phyloP scores from a whole-genome alignment of 1,140 invertebrate genomes.

The Spodoptera frugiperda region DNA sequence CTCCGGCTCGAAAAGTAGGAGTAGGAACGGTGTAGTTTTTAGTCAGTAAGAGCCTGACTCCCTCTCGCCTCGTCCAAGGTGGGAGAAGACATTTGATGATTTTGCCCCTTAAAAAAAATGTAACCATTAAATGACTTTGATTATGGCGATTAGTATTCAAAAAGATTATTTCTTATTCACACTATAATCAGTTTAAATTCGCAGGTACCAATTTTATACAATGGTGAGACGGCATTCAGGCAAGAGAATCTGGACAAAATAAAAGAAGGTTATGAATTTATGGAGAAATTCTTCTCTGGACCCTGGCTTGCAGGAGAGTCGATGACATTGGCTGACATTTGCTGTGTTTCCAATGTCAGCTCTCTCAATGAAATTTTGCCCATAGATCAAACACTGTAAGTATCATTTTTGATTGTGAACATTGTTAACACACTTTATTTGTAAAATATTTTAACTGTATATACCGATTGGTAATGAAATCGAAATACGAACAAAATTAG shows the following conservation, averaged over 20 bases:
- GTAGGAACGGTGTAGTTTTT: too few relatives aligned
- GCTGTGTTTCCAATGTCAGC: slow-evolving; percentile 82
- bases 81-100: too few relatives aligned
- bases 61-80: too few relatives aligned
- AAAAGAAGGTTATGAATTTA: slow-evolving; percentile 84
- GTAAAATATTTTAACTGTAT: too few relatives aligned
- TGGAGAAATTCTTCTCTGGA: slow-evolving; percentile 85
- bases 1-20: too few relatives aligned
- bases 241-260: slow-evolving; percentile 65
- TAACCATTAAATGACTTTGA: too few relatives aligned
- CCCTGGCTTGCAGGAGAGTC: slow-evolving; percentile 85
- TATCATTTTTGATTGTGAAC: background rate
- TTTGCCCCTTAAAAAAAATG: too few relatives aligned
- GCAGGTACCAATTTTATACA: slow-evolving; percentile 40
- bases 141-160: too few relatives aligned
- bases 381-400: slow-evolving; percentile 55
- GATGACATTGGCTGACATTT: slow-evolving; percentile 89
- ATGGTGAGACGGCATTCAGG: slow-evolving; percentile 25
- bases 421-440: slow-evolving; percentile 58
- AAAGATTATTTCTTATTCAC: too few relatives aligned
- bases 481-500: too few relatives aligned
- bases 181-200: background rate
- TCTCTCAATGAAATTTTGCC: slow-evolving; percentile 53
- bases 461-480: slow-evolving; percentile 54
- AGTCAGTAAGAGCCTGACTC: too few relatives aligned